phyloP scores from a whole-genome alignment of 2,888 invertebrate species.

The Aporophyla lueneburgensis region DNA sequence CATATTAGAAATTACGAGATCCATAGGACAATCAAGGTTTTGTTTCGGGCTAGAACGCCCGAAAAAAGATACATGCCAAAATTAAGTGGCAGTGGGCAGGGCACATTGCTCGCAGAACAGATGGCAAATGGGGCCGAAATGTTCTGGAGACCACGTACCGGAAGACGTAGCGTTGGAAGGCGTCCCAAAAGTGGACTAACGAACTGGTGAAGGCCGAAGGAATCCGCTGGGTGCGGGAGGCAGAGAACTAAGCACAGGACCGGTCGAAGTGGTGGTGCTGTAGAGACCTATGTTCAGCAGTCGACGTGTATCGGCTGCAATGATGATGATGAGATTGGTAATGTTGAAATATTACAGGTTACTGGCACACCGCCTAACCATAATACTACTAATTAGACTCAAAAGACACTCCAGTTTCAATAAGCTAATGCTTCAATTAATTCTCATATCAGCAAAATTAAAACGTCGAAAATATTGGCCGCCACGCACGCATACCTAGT shows the following conservation, averaged over 20 bases:
- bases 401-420: conserved; percentile 32
- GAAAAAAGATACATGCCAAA: too few relatives aligned
- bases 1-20: background rate
- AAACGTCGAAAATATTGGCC: conserved; percentile 20
- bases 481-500: conserved; percentile 42
- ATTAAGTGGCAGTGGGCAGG: background rate
- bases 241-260: background rate
- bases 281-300: background rate
- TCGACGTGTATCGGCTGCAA: background rate
- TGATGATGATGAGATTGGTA: background rate
- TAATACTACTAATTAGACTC: background rate
- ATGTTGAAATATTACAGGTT: background rate
- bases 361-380: background rate
- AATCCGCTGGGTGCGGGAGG: background rate
- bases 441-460: conserved; percentile 23
- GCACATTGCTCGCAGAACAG: background rate
- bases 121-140: background rate
- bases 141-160: background rate
- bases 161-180: background rate
- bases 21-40: background rate
- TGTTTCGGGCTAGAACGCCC: too few relatives aligned
- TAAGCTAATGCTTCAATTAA: conserved; percentile 18
- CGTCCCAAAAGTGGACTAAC: background rate
- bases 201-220: background rate
- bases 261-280: background rate